Evolutionary conservation across 2,888 invertebrate genomes (phyloP).

Genomic region (Apomyelois bistriatella): DNA sequence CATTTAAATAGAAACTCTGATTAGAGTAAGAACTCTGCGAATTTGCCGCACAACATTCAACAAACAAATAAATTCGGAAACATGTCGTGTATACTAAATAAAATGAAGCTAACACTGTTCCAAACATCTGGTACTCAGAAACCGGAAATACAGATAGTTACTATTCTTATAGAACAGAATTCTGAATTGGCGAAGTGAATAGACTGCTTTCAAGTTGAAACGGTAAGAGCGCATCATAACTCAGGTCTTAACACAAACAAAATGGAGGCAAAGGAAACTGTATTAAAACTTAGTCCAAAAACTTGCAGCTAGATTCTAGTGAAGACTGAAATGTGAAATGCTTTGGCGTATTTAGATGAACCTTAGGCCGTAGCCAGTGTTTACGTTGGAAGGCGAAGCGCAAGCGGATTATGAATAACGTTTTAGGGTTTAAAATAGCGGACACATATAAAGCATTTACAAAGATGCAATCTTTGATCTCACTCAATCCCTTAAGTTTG

Average conservation of each 20-base stretch:
- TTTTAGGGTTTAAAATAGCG: no score
- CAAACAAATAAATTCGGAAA: no score
- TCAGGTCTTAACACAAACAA: slow-evolving; percentile 31
- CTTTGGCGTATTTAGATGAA: slow-evolving; percentile 24
- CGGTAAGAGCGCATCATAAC: slow-evolving; percentile 24
- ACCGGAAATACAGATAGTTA: not conserved
- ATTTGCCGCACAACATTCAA: no score
- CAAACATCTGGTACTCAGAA: not conserved
- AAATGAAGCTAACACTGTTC: no score
- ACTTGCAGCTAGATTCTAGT: slow-evolving; percentile 24
- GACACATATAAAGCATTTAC: no score
- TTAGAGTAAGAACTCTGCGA: no score
- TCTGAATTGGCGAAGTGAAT: slow-evolving; percentile 4
- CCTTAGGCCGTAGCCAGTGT: not conserved
- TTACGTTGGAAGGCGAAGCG: not conserved
- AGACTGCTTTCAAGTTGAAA: slow-evolving; percentile 10
- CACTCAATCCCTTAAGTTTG: no score
- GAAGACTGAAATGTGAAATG: slow-evolving; percentile 9
- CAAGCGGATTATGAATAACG: not conserved
- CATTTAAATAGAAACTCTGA: no score
- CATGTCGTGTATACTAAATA: no score
- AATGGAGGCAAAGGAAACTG: slow-evolving; percentile 41
- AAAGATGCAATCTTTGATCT: no score
- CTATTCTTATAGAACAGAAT: not conserved
- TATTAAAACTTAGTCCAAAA: slow-evolving; percentile 52